Evolutionary conservation across 2,113 vertebrate genomes (phyloP).

Genomic region (Sakesphorus luctuosus): DNA sequence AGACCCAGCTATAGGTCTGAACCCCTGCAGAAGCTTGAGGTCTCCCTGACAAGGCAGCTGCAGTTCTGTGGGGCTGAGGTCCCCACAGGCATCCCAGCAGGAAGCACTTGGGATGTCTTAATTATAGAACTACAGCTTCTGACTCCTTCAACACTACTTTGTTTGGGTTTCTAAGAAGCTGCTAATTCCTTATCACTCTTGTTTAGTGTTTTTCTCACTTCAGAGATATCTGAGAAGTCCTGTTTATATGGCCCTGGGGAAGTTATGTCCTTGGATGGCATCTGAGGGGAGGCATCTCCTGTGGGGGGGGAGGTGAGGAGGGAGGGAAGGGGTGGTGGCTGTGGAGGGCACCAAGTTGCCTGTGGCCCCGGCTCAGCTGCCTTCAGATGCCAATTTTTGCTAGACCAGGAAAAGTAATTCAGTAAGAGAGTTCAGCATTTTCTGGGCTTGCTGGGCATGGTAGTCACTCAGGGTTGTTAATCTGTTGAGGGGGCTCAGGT

Average conservation of each 20-base stretch:
- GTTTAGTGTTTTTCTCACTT: neutral
- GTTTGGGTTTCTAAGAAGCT: slow-evolving; percentile 25
- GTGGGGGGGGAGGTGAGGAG: neutral
- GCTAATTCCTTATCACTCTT: neutral
- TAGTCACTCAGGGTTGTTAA: neutral
- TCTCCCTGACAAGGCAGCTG: neutral
- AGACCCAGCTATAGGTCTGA: neutral
- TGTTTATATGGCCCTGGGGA: neutral
- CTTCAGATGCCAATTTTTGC: neutral
- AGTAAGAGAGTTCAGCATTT: neutral
- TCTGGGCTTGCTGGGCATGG: neutral
- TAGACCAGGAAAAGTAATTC: neutral
- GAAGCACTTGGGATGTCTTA: neutral
- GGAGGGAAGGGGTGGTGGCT: too few species aligned
- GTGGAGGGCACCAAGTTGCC: too few species aligned
- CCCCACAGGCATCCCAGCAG: neutral
- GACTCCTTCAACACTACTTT: neutral
- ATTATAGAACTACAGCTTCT: neutral
- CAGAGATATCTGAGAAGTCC: neutral
- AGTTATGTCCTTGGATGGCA: neutral
- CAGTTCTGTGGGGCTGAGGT: neutral
- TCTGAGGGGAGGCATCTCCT: neutral
- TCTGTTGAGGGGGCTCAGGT: neutral
- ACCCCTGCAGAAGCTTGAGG: neutral
- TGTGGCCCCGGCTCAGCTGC: neutral